Conservation (phyloP, 2,113 vertebrate genomes). For the Calonectris borealis region DNA sequence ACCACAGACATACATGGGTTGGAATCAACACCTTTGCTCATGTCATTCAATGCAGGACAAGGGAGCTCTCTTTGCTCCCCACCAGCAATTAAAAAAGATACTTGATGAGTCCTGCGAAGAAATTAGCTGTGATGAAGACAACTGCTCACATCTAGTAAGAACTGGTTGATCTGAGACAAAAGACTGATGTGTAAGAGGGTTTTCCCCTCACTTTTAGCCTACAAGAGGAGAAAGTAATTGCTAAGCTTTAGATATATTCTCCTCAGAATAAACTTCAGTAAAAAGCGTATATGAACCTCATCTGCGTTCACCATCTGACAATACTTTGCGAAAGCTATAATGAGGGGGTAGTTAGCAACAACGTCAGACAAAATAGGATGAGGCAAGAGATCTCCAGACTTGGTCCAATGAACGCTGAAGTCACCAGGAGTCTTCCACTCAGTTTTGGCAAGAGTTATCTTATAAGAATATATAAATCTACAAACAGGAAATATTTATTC, state of each 20-base stretch:
- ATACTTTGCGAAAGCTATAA: neutral
- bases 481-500: neutral
- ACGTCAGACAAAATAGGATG: fast-evolving
- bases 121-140: neutral
- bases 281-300: neutral
- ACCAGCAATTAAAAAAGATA: neutral
- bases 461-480: neutral
- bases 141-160: neutral
- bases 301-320: neutral
- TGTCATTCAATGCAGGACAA: neutral
- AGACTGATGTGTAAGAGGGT: fast-evolving
- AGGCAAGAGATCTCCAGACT: neutral
- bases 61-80: neutral
- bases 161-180: neutral
- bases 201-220: neutral
- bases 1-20: neutral
- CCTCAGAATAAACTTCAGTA: neutral
- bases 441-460: neutral
- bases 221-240: neutral
- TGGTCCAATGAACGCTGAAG: neutral
- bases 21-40: neutral
- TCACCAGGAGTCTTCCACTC: neutral
- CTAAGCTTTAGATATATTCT: neutral
- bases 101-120: neutral
- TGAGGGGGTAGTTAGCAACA: neutral